Percentiles rank a stretch among this genome's conserved stretches.
Conservation (phyloP, 1,140 invertebrate species). For the Coptotermes formosanus region DNA sequence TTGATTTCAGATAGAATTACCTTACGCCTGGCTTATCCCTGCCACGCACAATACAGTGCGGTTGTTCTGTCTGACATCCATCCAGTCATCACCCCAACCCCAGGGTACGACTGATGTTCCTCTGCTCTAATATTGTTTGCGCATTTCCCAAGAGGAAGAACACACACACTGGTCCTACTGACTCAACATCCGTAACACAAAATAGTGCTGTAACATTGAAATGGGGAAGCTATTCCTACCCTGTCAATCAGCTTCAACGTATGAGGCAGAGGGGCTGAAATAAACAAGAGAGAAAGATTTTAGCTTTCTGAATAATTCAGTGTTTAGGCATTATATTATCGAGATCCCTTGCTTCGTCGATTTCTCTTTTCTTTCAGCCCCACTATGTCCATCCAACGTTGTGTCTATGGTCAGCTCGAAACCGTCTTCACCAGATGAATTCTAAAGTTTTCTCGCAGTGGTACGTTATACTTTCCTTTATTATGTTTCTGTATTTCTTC, state of each 20-base stretch:
- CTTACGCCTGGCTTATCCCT: conserved; percentile 8
- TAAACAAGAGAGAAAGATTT: not conserved
- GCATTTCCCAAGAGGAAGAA: not conserved
- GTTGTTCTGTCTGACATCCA: not conserved
- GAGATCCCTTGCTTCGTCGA: not conserved
- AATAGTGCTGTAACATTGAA: no score
- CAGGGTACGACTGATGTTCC: not conserved
- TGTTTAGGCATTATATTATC: not conserved
- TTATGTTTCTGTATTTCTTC: no score
- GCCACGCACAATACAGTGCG: not conserved
- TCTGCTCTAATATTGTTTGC: not conserved
- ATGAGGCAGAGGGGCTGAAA: not conserved
- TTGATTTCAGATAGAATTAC: conserved; percentile 14
- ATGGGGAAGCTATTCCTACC: not conserved
- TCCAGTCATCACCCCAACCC: not conserved
- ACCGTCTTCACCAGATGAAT: no score
- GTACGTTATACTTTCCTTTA: no score
- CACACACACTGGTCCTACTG: not conserved
- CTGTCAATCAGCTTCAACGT: not conserved
- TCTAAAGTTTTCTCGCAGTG: no score
- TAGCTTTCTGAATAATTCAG: not conserved
- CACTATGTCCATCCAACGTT: no score
- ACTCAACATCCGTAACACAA: not conserved
- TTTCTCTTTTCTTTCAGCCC: not conserved
- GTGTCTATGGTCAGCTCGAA: no score